Evolutionary conservation across 2,797 vertebrate species (phyloP).

Genomic region (Chrosomus eos): DNA sequence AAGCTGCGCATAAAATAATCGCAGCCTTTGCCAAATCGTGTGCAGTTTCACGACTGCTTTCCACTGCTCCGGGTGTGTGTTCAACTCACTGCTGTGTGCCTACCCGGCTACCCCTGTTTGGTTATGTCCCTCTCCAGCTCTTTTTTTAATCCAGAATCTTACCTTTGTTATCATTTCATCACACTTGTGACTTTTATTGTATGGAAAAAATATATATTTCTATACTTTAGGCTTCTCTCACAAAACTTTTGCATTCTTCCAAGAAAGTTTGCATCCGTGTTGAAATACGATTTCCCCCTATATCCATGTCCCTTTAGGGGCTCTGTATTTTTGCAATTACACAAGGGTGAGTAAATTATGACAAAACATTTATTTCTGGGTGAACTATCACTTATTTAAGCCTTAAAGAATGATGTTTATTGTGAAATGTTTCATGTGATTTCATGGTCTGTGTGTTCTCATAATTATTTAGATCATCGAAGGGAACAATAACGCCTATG

Average conservation of each 20-base stretch:
- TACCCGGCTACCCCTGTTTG: no score
- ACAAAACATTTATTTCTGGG: not conserved
- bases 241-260: not conserved
- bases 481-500: slow-evolving; percentile 93
- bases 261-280: not conserved
- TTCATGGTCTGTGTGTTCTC: not conserved
- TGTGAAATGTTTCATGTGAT: not conserved
- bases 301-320: not conserved
- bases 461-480: slow-evolving; percentile 84
- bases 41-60: no score
- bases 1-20: no score
- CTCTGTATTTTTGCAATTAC: not conserved
- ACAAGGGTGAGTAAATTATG: not conserved
- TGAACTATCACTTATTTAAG: not conserved
- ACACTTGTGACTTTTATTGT: not conserved
- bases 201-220: not conserved
- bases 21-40: no score
- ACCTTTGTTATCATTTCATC: not conserved
- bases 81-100: no score
- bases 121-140: no score
- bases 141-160: no score
- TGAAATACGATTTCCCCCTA: not conserved
- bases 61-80: no score
- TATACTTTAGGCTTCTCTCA: not conserved
- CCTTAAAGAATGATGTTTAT: not conserved